phyloP scores from a whole-genome alignment of 2,113 vertebrate genomes.

The Enhydra lutris region DNA sequence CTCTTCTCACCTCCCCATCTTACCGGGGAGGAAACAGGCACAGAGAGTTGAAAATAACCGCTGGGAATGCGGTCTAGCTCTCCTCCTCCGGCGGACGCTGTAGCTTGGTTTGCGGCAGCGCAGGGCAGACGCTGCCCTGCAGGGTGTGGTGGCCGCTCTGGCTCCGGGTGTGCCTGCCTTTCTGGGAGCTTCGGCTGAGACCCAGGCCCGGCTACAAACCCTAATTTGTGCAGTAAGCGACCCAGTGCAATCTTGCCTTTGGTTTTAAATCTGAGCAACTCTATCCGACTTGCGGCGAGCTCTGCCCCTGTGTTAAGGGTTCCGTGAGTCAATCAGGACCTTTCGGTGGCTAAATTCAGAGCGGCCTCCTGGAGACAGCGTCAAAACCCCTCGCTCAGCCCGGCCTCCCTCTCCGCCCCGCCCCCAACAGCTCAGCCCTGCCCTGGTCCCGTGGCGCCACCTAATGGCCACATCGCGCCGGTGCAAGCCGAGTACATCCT shows the following conservation, averaged over 20 bases:
- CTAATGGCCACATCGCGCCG: constrained; percentile 72
- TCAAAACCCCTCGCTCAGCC: background rate
- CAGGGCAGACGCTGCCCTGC: fast-evolving
- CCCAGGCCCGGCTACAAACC: background rate
- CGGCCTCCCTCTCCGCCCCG: background rate
- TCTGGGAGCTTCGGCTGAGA: background rate
- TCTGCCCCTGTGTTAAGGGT: background rate
- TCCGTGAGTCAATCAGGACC: background rate
- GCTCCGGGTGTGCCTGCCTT: background rate
- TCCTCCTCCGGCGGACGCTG: fast-evolving
- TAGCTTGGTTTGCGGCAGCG: background rate
- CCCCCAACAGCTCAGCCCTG: constrained; percentile 68
- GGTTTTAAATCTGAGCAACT: background rate
- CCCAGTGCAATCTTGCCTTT: background rate
- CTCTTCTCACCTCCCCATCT: background rate
- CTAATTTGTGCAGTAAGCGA: background rate
- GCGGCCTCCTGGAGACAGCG: background rate
- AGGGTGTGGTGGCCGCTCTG: no score
- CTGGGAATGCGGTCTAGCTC: background rate
- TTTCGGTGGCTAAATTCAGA: background rate
- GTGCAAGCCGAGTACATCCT: constrained; percentile 58
- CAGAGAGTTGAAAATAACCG: background rate
- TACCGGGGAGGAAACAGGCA: background rate
- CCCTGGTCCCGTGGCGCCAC: constrained; percentile 80
- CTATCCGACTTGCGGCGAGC: background rate